A percentile compares a stretch with the other conserved stretches of the same genome.
Conservation (phyloP, 2,113 vertebrate genomes). For the Platysteira castanea region DNA sequence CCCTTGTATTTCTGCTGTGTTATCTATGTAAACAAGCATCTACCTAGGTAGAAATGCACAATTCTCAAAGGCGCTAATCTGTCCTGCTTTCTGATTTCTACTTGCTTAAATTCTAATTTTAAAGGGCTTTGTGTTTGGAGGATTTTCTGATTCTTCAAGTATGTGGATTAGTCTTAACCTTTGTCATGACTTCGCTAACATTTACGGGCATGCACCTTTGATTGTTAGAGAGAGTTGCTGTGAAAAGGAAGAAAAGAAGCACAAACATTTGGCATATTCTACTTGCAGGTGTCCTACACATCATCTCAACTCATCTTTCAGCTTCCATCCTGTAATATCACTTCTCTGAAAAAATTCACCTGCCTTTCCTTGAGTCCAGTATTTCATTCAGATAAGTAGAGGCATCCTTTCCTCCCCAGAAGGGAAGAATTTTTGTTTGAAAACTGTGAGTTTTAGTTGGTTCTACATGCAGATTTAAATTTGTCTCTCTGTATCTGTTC, state of each 20-base stretch:
- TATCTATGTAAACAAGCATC: not conserved
- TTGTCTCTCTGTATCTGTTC: not conserved
- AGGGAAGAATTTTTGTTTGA: not conserved
- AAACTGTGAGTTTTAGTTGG: not conserved
- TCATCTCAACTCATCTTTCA: not conserved
- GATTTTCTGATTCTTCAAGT: not conserved
- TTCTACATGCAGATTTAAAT: not conserved
- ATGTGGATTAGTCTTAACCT: not conserved
- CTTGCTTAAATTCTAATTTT: not conserved
- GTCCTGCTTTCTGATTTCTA: not conserved
- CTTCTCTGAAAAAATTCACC: not conserved
- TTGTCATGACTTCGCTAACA: not conserved
- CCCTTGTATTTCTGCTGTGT: not conserved
- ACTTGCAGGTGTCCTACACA: not conserved
- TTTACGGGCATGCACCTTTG: not conserved
- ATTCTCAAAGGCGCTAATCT: not conserved
- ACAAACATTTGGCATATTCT: not conserved
- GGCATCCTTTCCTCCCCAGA: not conserved
- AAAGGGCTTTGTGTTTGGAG: not conserved
- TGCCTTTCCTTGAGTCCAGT: not conserved
- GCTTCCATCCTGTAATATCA: not conserved
- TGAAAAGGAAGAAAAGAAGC: not conserved
- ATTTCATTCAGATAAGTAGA: not conserved
- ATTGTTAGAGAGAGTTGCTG: not conserved
- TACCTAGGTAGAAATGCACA: not conserved